phyloP scores from a whole-genome alignment of 1,140 invertebrate species.

The Drosophila sulfurigaster region DNA sequence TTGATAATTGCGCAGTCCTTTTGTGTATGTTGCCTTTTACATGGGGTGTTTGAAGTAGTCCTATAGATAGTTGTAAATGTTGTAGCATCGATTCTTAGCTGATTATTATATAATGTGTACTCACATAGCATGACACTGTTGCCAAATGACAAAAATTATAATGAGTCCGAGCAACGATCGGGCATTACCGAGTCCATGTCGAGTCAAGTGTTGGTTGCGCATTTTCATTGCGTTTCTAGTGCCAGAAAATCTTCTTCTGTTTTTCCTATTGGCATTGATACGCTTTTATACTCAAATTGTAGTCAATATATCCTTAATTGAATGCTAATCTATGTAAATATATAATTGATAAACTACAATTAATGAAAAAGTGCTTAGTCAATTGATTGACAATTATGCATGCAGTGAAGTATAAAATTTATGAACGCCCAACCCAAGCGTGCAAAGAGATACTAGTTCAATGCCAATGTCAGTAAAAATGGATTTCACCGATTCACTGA shows the following conservation, averaged over 20 bases:
- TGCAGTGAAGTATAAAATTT: slow-evolving; percentile 26
- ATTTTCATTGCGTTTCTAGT: slow-evolving; percentile 30
- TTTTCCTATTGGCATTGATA: not conserved
- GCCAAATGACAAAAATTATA: slow-evolving; percentile 24
- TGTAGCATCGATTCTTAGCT: not conserved
- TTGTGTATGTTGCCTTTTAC: not conserved
- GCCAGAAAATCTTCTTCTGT: slow-evolving; percentile 24
- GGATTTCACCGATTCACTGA: slow-evolving; percentile 10
- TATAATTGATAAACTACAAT: slow-evolving; percentile 41
- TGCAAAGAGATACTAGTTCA: slow-evolving; percentile 18
- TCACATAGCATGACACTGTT: slow-evolving; percentile 34
- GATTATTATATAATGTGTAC: slow-evolving; percentile 4
- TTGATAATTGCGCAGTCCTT: not conserved
- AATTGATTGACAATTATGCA: slow-evolving; percentile 33
- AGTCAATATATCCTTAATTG: slow-evolving; percentile 18
- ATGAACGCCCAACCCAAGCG: slow-evolving; percentile 12
- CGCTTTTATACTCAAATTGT: slow-evolving; percentile 49
- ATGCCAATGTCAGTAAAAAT: slow-evolving; percentile 29
- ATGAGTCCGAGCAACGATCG: slow-evolving; percentile 26
- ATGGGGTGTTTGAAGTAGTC: not conserved
- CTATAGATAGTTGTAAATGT: not conserved
- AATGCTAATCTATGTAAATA: slow-evolving; percentile 61
- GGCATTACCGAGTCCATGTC: slow-evolving; percentile 16
- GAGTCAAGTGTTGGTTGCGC: slow-evolving; percentile 34
- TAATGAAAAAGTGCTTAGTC: slow-evolving; percentile 18